phyloP scores from a whole-genome alignment of 2,113 vertebrate genomes.

The Apus apus region DNA sequence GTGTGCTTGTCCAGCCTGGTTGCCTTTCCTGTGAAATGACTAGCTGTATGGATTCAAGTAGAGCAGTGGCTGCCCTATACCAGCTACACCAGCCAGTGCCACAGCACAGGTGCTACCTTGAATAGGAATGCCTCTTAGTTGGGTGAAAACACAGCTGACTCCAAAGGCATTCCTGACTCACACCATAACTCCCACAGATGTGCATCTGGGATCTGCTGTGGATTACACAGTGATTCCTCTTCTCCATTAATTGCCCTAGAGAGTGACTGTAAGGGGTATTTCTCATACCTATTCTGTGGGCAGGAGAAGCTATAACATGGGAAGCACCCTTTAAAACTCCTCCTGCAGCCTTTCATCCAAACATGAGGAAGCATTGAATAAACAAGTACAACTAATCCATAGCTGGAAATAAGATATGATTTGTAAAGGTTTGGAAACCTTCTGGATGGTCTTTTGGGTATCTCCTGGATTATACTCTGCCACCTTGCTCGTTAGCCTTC shows the following conservation, averaged over 20 bases:
- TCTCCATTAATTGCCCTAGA: neutral
- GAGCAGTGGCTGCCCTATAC: neutral
- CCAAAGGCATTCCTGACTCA: neutral
- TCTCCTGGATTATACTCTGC: neutral
- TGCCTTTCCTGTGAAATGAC: neutral
- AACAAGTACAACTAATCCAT: neutral
- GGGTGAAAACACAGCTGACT: neutral
- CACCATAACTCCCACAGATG: neutral
- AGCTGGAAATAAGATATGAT: neutral
- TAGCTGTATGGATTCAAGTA: neutral
- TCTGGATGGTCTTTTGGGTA: neutral
- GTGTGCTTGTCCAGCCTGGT: neutral
- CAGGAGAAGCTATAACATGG: neutral
- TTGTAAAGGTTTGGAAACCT: neutral
- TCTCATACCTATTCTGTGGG: neutral
- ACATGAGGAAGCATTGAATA: neutral
- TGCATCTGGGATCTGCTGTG: neutral
- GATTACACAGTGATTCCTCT: neutral
- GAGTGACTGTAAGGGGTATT: constrained; percentile 24
- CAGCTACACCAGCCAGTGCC: neutral
- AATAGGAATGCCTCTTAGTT: neutral
- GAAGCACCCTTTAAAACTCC: neutral
- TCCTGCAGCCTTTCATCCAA: neutral
- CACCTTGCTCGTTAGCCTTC: neutral
- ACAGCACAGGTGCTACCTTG: neutral